Evolutionary conservation across 2,113 vertebrate species (phyloP).

Genomic region (Epinephelus lanceolatus): DNA sequence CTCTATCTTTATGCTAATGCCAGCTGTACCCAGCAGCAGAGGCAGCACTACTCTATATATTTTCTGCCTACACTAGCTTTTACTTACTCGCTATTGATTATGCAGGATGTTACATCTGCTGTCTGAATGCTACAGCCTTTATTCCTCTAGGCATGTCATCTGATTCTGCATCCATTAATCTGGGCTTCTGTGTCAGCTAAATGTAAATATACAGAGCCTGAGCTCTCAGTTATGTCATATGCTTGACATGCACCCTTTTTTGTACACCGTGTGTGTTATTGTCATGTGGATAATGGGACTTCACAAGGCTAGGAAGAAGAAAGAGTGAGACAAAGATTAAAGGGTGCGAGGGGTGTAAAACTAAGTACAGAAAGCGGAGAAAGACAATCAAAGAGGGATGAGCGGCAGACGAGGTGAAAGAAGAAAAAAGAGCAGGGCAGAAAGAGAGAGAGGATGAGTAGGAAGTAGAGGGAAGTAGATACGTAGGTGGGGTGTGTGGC

Average conservation of each 20-base stretch:
- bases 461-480: conserved; percentile 32
- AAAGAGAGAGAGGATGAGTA: not conserved
- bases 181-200: not conserved
- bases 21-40: conserved; percentile 11
- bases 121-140: not conserved
- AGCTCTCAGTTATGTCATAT: not conserved
- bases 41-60: not conserved
- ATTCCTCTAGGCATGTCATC: not conserved
- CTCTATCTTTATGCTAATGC: not conserved
- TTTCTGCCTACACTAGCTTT: not conserved
- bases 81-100: not conserved
- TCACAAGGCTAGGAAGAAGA: conserved; percentile 9
- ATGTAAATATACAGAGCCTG: not conserved
- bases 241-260: not conserved
- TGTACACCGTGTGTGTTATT: not conserved
- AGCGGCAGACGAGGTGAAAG: conserved; percentile 4
- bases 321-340: conserved; percentile 27
- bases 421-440: not conserved
- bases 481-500: conserved; percentile 38
- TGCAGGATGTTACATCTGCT: not conserved
- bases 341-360: conserved; percentile 15
- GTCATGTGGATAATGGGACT: not conserved
- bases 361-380: conserved; percentile 12
- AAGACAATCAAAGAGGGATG: conserved; percentile 19
- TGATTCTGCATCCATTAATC: not conserved